Base-by-base conservation (phyloP, 2,888 invertebrate genomes). In the Lycocerus yunnanus region DNA sequence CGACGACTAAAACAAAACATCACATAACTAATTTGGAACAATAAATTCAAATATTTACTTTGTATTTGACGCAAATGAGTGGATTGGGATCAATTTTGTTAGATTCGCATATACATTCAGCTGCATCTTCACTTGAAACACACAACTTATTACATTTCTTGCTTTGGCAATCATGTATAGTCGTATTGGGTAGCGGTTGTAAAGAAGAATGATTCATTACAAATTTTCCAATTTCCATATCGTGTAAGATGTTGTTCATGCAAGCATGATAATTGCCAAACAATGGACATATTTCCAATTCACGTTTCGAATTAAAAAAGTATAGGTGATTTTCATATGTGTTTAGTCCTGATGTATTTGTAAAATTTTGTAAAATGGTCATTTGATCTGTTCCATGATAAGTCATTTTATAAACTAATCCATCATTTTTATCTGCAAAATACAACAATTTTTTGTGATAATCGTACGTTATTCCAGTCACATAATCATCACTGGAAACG, bases 271-370 rank as follows among this genome's bases (percentile, higher is more conserved):
- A 74, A 20, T 84, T 77, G 0, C 89, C 91, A 78, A 88, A 91
- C 43, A 92, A 85, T n/a, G 87, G 86, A 81, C 92, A 94, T 72
- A 90, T 91, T 15, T 88, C 88, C 24, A 93, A 87, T 16, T 89
- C 88, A 63, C 89, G 90, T 0, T 89, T 89, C 0, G 88, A 87
- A 4, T 88, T 89, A 0, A 92, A 85, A 89, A 93, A 95, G 85
- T 93, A 97, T 0, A 96, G 87, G 78, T 92, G 88, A 84, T 94
- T 93, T 84, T 95, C 95, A 84, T 93, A 94, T 61, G 95, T 88
- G 5, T 90, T 91, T 16, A 96, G 84, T 0, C 92, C 91, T 61
- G 90, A 89, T 0, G 95, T 93, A 43, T 88, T 88, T 16, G 87
- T 85, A 3, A 89, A 83, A 71, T 90, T 88, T 69, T 87, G 84